Percentiles rank a stretch among this genome's conserved stretches.
phyloP scores from a whole-genome alignment of 2,888 invertebrate species.

The Drosophila borborema region DNA sequence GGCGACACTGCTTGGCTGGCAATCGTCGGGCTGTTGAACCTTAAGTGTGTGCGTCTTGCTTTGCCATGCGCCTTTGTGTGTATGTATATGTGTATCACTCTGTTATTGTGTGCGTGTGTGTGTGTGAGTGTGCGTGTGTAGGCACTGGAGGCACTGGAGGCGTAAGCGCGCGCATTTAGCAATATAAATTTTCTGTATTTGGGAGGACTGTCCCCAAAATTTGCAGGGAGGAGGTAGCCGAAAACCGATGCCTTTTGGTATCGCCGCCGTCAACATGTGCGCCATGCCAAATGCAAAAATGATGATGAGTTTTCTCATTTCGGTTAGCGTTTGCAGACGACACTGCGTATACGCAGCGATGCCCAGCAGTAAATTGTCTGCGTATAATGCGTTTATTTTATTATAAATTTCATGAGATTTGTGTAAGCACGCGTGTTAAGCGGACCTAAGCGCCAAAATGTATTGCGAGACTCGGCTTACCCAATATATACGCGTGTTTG shows the following conservation, averaged over 20 bases:
- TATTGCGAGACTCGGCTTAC: conserved; percentile 35
- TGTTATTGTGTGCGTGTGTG: conserved; percentile 8
- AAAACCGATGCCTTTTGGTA: conserved; percentile 38
- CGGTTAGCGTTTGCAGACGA: conserved; percentile 23
- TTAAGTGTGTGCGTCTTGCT: conserved; percentile 67
- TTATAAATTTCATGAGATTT: conserved; percentile 65
- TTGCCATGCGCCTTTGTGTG: conserved; percentile 38
- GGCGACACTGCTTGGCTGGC: conserved; percentile 57
- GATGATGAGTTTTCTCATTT: conserved; percentile 71
- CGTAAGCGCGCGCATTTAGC: conserved; percentile 74
- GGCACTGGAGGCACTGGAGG: conserved; percentile 50
- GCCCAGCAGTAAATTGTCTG: conserved; percentile 61
- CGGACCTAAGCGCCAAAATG: conserved; percentile 19
- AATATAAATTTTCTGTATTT: conserved; percentile 71
- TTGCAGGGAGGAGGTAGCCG: neutral
- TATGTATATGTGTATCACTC: conserved; percentile 17
- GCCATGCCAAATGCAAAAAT: conserved; percentile 68
- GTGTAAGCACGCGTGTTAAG: conserved; percentile 51
- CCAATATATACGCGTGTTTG: conserved; percentile 20
- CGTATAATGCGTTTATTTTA: conserved; percentile 63
- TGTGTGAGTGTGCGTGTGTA: conserved; percentile 16
- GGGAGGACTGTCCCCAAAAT: conserved; percentile 49
- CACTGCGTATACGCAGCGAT: conserved; percentile 49
- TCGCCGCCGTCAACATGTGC: conserved; percentile 56
- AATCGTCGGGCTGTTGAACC: conserved; percentile 77